Evolutionary conservation across 2,888 invertebrate genomes (phyloP), one percentile per base, ranked within the genome.

Genomic region (Erebia palarica): DNA sequence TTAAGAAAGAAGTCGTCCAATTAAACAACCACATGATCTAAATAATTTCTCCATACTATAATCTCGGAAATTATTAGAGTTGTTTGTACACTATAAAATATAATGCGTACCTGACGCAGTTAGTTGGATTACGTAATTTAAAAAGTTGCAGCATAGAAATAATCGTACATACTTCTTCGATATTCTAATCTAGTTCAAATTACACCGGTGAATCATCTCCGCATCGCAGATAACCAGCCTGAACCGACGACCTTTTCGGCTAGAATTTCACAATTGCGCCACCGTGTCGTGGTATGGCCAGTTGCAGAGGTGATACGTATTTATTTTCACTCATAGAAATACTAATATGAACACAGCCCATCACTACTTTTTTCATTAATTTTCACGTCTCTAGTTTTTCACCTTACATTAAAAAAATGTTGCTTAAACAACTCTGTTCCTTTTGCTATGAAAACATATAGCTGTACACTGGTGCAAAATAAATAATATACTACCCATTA

Each of bases 221-320:
- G 51, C 65, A 63, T 66, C 63, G 53, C 44, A 66, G 65, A 68
- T 68, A 71, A 71, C 68, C 49, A 63, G 72, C 88, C 87, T 90
- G 90, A 90, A 89, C 90, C 76, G 81, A 81, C 85, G 90, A 90
- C 91, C 91, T 91, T 88, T 90, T 83, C 85, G 87, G 87, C 49
- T 74, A 74, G 86, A 89, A 88, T 90, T 90, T 91, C 89, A 86
- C 89, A 85, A 89, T 91, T 90, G 88, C 90, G 88, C 89, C 89
- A 90, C 90, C 85, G 87, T 81, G 81, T 78, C 80, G 82, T 84
- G 82, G 81, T 82, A 85, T 85, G 83, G 84, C 82, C 82, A 83
- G 86, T 85, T 58, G 13, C 18, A 42, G 14, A 44, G 36, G 36
- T 13, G 21, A 58, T 11, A 16, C 21, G 14, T 60, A 60, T 36